phyloP scores from a whole-genome alignment of 2,797 vertebrate genomes.

The Psittacula derbiana region DNA sequence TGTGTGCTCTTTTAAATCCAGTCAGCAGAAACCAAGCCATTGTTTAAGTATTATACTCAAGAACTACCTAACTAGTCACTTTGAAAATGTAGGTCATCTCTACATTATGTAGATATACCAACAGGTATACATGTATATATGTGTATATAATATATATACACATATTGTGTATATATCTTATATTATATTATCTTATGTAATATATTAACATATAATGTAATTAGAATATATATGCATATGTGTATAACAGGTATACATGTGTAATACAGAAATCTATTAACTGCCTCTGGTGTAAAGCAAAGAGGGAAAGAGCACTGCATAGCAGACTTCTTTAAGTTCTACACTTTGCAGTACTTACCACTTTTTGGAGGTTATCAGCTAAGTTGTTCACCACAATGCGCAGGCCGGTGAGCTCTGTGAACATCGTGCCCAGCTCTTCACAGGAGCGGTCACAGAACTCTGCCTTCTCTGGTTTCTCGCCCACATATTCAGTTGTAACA shows the following conservation, averaged over 20 bases:
- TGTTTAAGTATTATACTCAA: neutral
- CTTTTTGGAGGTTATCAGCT: slow-evolving; percentile 90
- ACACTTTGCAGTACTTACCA: slow-evolving; percentile 79
- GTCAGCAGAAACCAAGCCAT: neutral
- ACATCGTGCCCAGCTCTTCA: slow-evolving; percentile 90
- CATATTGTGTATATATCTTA: too few species aligned
- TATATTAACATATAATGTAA: too few species aligned
- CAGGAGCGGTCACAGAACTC: slow-evolving; percentile 95
- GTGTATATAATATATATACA: too few species aligned
- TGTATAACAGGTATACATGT: neutral
- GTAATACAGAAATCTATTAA: neutral
- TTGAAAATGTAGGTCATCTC: neutral
- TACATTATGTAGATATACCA: neutral
- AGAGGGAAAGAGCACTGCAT: neutral
- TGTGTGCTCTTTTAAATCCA: neutral
- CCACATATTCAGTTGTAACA: slow-evolving; percentile 82
- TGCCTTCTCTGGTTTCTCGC: slow-evolving; percentile 75
- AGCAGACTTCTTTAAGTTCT: neutral
- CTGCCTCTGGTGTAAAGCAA: neutral
- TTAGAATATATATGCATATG: too few species aligned
- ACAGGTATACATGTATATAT: neutral
- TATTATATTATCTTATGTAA: too few species aligned
- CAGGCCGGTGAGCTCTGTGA: slow-evolving; percentile 90
- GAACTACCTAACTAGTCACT: neutral
- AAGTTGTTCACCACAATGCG: slow-evolving; percentile 89